Evolutionary conservation across 1,140 invertebrate species (phyloP).

Genomic region (Drosophila cardini): DNA sequence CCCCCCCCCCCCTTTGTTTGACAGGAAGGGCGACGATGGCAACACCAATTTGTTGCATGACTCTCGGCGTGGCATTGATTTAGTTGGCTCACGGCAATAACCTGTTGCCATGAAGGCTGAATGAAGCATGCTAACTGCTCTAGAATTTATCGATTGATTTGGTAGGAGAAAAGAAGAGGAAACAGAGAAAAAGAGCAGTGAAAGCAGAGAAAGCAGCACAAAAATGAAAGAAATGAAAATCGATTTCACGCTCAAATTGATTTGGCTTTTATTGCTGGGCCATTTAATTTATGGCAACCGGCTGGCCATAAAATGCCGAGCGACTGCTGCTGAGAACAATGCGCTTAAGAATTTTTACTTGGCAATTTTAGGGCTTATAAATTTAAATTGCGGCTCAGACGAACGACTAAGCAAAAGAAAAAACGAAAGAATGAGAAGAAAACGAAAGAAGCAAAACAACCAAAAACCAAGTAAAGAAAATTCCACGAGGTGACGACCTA

Average conservation of each 20-base stretch:
- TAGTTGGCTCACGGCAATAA: constrained; percentile 49
- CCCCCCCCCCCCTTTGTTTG: constrained; percentile 49
- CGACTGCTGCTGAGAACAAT: constrained; percentile 63
- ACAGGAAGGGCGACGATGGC: constrained; percentile 58
- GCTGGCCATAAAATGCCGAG: constrained; percentile 43
- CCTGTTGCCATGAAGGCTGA: constrained; percentile 60
- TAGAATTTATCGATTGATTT: constrained; percentile 66
- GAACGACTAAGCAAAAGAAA: constrained; percentile 10
- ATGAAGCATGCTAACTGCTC: constrained; percentile 8
- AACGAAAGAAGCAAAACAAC: no score
- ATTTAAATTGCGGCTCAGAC: constrained; percentile 62
- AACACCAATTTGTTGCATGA: constrained; percentile 59
- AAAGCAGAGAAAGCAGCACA: constrained; percentile 1
- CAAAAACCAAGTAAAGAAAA: constrained; percentile 35
- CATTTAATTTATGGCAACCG: constrained; percentile 76
- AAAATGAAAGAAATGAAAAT: constrained; percentile 64
- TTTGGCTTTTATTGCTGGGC: constrained; percentile 75
- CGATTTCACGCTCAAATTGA: constrained; percentile 81
- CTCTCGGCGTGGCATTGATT: constrained; percentile 53
- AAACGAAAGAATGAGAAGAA: constrained; percentile 18
- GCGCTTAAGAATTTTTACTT: constrained; percentile 53
- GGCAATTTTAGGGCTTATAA: constrained; percentile 76
- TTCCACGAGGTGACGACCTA: constrained; percentile 68
- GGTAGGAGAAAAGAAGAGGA: neutral
- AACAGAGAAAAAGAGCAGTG: no score